Evolutionary conservation across 64 coral and sea anemone genomes (phyloP).

Genomic region (Trachythela sp.): DNA sequence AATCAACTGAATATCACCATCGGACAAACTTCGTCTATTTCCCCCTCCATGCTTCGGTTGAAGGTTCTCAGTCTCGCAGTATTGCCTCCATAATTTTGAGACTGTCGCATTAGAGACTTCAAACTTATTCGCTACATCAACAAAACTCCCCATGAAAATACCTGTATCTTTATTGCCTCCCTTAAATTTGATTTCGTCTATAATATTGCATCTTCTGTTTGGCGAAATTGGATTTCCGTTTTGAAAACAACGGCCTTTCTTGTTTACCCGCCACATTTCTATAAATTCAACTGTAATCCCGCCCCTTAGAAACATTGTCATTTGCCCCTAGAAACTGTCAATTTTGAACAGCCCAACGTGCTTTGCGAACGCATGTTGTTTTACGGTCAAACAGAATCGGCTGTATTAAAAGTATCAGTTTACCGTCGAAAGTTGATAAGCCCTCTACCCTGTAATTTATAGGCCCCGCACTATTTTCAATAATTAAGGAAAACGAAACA

Average conservation of each 20-base stretch:
- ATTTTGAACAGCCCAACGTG: too few species aligned
- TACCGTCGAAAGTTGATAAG: too few species aligned
- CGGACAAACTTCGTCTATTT: background rate
- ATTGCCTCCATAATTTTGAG: conserved; percentile 2
- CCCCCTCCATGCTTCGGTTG: background rate
- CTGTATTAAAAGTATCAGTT: too few species aligned
- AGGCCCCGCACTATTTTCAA: too few species aligned
- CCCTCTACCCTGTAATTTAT: too few species aligned
- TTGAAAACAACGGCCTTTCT: background rate
- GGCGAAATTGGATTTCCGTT: background rate
- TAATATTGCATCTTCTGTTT: background rate
- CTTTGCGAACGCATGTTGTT: too few species aligned
- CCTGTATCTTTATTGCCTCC: conserved; percentile 19
- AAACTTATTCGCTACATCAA: background rate
- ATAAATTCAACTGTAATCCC: background rate
- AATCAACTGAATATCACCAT: conserved; percentile 2
- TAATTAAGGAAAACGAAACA: too few species aligned
- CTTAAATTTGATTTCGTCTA: background rate
- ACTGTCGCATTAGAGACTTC: conserved; percentile 15
- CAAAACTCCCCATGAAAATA: background rate
- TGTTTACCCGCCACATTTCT: background rate
- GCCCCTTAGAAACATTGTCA: background rate
- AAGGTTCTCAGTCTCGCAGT: background rate
- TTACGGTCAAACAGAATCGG: too few species aligned
- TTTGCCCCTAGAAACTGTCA: background rate